Conservation (phyloP, 2,888 invertebrate species). For the Synergus laeviventris region DNA sequence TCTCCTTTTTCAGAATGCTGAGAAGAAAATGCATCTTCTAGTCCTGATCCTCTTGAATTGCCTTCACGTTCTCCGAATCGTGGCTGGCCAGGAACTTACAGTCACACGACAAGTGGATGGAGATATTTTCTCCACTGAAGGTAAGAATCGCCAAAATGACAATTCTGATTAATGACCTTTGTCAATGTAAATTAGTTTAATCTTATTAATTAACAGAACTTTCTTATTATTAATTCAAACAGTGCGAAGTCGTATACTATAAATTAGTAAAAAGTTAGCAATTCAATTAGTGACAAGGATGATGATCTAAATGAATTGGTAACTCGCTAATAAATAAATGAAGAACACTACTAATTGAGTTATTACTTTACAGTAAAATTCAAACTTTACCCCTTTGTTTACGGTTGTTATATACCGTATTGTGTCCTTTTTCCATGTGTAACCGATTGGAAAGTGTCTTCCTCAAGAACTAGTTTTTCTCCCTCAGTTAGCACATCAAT, state of each 20-base stretch:
- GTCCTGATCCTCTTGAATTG: conserved; percentile 65
- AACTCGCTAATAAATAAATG: no score
- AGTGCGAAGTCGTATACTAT: no score
- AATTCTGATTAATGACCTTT: conserved; percentile 12
- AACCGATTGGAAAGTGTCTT: conserved; percentile 26
- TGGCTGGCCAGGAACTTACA: conserved; percentile 64
- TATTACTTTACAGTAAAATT: neutral
- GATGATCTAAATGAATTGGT: no score
- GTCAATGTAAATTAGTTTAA: no score
- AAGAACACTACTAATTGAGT: no score
- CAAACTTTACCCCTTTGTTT: neutral
- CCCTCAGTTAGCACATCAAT: conserved; percentile 14
- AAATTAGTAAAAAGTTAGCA: no score
- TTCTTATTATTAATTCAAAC: no score
- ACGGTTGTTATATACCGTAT: conserved; percentile 29
- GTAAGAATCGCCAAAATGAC: conserved; percentile 56
- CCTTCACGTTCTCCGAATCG: conserved; percentile 61
- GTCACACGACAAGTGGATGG: conserved; percentile 71
- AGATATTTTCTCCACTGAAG: conserved; percentile 71
- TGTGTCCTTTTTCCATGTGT: conserved; percentile 17
- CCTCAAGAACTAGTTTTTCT: conserved; percentile 23
- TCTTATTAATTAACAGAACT: no score
- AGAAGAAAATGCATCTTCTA: conserved; percentile 72
- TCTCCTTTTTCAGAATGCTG: conserved; percentile 70
- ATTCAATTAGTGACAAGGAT: no score